Percentiles rank a stretch among this genome's conserved stretches.
phyloP scores from a whole-genome alignment of 2,797 vertebrate genomes.

The Crax fasciolata region DNA sequence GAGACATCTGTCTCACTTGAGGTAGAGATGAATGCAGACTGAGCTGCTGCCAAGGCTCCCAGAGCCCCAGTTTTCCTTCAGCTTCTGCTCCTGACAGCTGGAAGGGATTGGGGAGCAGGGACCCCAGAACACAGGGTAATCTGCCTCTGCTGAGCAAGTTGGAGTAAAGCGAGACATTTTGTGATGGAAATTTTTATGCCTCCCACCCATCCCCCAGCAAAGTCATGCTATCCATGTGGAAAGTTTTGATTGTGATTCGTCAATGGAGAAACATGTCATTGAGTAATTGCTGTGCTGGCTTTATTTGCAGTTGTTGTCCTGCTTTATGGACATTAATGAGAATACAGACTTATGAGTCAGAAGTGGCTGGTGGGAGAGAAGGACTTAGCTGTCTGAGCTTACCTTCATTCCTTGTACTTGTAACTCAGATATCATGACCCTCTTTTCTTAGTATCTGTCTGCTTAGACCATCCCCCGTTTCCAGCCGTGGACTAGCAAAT shows the following conservation, averaged over 20 bases:
- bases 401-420: neutral
- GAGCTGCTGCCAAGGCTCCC: neutral
- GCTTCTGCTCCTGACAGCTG: neutral
- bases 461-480: neutral
- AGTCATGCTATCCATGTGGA: neutral
- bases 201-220: neutral
- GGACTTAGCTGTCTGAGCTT: neutral
- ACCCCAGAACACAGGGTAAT: neutral
- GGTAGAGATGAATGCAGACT: neutral
- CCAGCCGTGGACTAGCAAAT: neutral
- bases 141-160: neutral
- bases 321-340: neutral
- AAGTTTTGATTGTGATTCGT: neutral
- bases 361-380: neutral
- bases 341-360: neutral
- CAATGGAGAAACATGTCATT: neutral
- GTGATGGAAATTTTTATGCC: slow-evolving; percentile 11
- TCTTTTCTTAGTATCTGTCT: neutral
- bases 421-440: fast-evolving
- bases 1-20: neutral
- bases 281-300: slow-evolving; percentile 34
- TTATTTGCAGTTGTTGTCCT: neutral
- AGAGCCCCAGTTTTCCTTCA: neutral
- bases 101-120: neutral
- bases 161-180: slow-evolving; percentile 3